These are phyloP conservation scores for Corella eumyota DNA, from an alignment of 23 tunicate genomes.

Conservation along the genomic window DNA sequence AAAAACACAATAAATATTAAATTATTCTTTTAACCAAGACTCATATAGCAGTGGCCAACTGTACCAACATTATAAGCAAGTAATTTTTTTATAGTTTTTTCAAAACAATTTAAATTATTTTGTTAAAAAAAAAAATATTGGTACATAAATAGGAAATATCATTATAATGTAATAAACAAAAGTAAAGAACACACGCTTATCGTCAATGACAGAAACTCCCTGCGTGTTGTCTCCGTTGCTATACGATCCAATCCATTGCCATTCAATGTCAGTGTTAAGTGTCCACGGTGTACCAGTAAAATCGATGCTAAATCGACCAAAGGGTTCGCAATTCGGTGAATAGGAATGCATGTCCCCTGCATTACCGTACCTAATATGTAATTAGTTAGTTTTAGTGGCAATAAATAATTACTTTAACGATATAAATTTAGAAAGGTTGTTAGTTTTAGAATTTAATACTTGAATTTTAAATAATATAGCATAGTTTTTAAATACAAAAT, in stretches of 20 bases:
- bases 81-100: too few species aligned
- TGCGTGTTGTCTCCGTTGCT: constrained; percentile 21
- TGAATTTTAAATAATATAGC: too few species aligned
- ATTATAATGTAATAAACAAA: background rate
- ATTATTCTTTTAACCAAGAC: too few species aligned
- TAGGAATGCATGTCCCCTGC: constrained; percentile 34
- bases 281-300: constrained; percentile 28
- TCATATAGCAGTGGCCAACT: too few species aligned
- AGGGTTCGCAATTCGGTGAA: constrained; percentile 14
- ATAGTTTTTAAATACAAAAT: too few species aligned
- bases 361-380: constrained; percentile 4
- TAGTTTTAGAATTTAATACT: too few species aligned
- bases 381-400: too few species aligned
- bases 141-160: background rate
- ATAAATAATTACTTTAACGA: too few species aligned
- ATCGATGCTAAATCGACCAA: constrained; percentile 25
- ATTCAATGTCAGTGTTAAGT: constrained; percentile 15
- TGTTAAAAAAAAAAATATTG: background rate
- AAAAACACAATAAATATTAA: too few species aligned
- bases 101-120: too few species aligned
- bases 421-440: too few species aligned
- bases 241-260: constrained; percentile 30
- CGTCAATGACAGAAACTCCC: constrained; percentile 5
- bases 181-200: constrained; percentile 6
- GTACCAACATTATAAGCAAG: too few species aligned